phyloP scores from a whole-genome alignment of 2,797 vertebrate genomes.

The Cyprinella venusta region DNA sequence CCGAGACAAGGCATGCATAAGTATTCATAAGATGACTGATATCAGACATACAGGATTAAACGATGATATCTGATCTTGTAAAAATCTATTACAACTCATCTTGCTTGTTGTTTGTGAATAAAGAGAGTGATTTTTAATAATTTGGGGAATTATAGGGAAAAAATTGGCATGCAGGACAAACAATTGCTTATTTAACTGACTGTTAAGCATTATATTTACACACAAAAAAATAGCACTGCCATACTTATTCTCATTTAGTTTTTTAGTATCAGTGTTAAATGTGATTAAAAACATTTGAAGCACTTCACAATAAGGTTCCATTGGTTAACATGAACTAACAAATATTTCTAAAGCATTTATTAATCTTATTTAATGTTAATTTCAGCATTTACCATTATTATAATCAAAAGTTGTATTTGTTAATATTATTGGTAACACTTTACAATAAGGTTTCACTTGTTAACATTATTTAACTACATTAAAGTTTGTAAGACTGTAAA shows the following conservation, averaged over 20 bases:
- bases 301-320: background rate
- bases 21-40: conserved; percentile 68
- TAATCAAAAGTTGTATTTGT: background rate
- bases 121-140: conserved; percentile 62
- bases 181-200: conserved; percentile 70
- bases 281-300: conserved; percentile 4
- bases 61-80: conserved; percentile 75
- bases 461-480: background rate
- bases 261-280: background rate
- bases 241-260: conserved; percentile 19
- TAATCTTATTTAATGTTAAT: too few relatives aligned
- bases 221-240: conserved; percentile 81
- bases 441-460: background rate
- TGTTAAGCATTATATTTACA: conserved; percentile 80
- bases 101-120: conserved; percentile 70
- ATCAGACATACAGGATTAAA: conserved; percentile 75
- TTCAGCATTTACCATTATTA: background rate
- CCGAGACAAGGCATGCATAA: conserved; percentile 65
- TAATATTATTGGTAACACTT: background rate
- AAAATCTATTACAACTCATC: conserved; percentile 73
- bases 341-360: too few relatives aligned
- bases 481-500: too few relatives aligned
- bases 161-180: conserved; percentile 69
- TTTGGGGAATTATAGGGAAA: conserved; percentile 67
- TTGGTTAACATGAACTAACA: background rate